These are phyloP conservation scores for Cryptocephalus primarius DNA, from an alignment of 2,888 invertebrate species.

Conservation along the genomic window DNA sequence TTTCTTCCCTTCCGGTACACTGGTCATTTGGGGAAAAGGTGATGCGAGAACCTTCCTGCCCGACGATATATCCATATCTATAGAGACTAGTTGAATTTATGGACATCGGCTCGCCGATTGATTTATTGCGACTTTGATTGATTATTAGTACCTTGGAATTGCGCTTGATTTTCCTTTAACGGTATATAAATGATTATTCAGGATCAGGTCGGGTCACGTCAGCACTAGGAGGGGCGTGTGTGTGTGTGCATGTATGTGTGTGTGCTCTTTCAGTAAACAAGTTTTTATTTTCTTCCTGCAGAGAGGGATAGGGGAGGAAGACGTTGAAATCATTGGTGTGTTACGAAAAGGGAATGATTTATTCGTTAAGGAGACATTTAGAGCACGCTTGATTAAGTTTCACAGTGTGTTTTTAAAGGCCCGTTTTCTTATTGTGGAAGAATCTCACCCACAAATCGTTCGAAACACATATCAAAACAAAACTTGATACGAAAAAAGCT, in stretches of 20 bases:
- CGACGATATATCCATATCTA: neutral
- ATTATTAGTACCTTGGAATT: constrained; percentile 24
- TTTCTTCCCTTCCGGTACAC: constrained; percentile 15
- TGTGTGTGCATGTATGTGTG: constrained; percentile 4
- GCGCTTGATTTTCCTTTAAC: constrained; percentile 7
- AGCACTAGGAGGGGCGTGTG: constrained; percentile 13
- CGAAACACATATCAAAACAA: too few species aligned
- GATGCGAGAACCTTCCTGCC: constrained; percentile 9
- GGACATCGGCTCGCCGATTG: constrained; percentile 28
- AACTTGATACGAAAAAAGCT: too few species aligned
- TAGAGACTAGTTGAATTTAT: constrained; percentile 25
- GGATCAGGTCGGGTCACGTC: too few species aligned
- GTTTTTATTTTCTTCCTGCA: constrained; percentile 3
- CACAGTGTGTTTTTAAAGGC: too few species aligned
- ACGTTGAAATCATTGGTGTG: neutral
- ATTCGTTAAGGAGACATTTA: too few species aligned
- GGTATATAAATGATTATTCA: too few species aligned
- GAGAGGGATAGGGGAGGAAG: neutral
- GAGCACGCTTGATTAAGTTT: too few species aligned
- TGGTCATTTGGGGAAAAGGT: constrained; percentile 16
- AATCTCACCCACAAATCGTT: neutral
- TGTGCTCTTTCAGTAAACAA: constrained; percentile 8
- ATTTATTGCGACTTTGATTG: constrained; percentile 37
- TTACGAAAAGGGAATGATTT: neutral
- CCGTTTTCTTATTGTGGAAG: neutral